Percentiles rank a stretch among this genome's conserved stretches.
Evolutionary conservation across 2,113 vertebrate genomes (phyloP).

Genomic region (Elephas maximus): DNA sequence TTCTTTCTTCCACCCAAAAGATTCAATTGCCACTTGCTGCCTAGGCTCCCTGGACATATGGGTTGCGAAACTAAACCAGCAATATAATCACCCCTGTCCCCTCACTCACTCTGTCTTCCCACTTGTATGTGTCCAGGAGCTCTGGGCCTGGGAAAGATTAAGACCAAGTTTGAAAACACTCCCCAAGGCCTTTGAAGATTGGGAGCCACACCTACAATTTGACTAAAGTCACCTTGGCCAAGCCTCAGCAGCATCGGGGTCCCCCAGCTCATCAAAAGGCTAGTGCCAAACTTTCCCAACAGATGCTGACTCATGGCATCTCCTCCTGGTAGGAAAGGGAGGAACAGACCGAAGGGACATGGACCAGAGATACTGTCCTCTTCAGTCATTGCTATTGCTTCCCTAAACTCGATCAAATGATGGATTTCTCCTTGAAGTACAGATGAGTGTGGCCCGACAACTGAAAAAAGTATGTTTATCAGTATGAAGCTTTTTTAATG

Average conservation of each 20-base stretch:
- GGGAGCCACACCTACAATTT: background rate
- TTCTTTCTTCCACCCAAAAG: background rate
- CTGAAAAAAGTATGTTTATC: background rate
- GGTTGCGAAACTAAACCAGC: background rate
- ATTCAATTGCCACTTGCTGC: background rate
- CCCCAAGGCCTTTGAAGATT: background rate
- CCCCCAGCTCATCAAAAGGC: background rate
- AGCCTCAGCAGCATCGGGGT: background rate
- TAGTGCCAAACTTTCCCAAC: background rate
- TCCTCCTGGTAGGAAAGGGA: background rate
- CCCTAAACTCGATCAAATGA: background rate
- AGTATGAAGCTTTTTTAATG: background rate
- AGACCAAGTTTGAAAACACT: background rate
- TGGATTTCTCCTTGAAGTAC: background rate
- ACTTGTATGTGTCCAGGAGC: background rate
- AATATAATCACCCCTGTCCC: background rate
- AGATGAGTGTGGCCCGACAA: background rate
- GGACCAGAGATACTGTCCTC: background rate
- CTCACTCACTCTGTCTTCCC: background rate
- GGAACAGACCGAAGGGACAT: background rate
- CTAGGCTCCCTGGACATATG: background rate
- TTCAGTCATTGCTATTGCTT: background rate
- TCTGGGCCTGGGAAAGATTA: background rate
- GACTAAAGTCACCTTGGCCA: background rate
- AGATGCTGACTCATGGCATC: background rate